These are phyloP conservation scores for Brachionus angularis DNA, from an alignment of 1,140 invertebrate species.

Conservation along the genomic window DNA sequence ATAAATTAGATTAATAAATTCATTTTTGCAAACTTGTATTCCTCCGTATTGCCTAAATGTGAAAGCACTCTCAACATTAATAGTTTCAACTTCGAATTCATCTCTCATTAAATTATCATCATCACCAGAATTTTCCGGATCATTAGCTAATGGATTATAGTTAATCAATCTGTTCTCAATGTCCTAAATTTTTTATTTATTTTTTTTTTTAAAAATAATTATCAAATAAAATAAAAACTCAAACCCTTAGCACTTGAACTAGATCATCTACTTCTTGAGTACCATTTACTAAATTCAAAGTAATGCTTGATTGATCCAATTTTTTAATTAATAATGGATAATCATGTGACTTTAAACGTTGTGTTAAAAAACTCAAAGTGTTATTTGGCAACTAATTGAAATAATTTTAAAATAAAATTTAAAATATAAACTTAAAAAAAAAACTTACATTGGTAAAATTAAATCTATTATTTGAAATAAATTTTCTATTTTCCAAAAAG, in stretches of 20 bases:
- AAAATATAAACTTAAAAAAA: background rate
- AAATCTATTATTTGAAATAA: background rate
- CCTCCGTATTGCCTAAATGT: conserved; percentile 31
- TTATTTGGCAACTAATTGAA: conserved; percentile 15
- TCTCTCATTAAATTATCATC: background rate
- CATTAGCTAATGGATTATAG: conserved; percentile 1
- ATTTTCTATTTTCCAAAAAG: background rate
- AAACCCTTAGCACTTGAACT: conserved; percentile 12
- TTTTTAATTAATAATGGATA: conserved; percentile 35
- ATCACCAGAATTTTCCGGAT: conserved; percentile 9
- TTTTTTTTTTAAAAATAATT: no score
- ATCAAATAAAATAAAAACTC: background rate
- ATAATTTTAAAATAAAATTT: background rate
- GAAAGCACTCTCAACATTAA: conserved; percentile 13
- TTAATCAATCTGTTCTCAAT: conserved; percentile 25
- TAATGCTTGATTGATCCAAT: conserved; percentile 42
- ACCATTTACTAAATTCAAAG: conserved; percentile 15
- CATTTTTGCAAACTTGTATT: no score
- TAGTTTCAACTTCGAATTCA: conserved; percentile 37
- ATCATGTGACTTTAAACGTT: conserved; percentile 3
- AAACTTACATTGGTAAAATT: background rate
- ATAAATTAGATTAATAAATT: no score
- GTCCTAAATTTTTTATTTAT: no score
- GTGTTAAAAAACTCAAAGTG: background rate
- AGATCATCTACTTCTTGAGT: conserved; percentile 12